These are phyloP conservation scores for Gavia stellata DNA, from an alignment of 2,113 vertebrate genomes.

Conservation along the genomic window DNA sequence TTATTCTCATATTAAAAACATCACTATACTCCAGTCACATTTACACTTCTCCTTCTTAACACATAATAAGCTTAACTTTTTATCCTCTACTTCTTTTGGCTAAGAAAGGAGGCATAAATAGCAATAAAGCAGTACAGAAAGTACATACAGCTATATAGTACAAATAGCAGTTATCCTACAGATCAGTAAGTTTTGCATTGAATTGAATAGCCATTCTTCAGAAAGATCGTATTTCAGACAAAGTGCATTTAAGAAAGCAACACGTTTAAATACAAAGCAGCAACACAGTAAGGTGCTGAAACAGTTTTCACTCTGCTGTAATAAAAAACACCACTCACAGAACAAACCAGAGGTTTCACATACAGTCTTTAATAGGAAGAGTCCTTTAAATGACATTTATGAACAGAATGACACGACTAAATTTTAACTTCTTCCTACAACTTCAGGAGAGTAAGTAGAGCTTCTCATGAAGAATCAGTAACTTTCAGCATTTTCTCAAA, in stretches of 20 bases:
- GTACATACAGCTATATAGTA: neutral
- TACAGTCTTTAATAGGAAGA: neutral
- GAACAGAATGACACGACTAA: neutral
- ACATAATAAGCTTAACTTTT: neutral
- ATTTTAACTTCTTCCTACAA: neutral
- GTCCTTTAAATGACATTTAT: neutral
- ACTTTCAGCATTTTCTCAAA: neutral
- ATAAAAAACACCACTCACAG: neutral
- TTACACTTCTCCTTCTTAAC: neutral
- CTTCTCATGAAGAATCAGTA: neutral
- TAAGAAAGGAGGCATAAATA: neutral
- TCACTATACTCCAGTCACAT: neutral
- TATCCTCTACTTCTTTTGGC: neutral
- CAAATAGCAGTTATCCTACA: neutral
- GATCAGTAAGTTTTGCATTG: neutral
- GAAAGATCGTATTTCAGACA: neutral
- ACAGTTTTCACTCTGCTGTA: neutral
- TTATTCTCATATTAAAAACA: neutral
- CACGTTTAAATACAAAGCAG: neutral
- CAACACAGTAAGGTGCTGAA: neutral
- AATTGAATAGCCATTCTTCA: neutral
- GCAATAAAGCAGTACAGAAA: neutral
- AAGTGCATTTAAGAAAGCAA: neutral
- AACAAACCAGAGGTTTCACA: neutral
- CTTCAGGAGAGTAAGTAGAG: neutral